Evolutionary conservation across 2,797 vertebrate species (phyloP).

Genomic region (Notamacropus eugenii): DNA sequence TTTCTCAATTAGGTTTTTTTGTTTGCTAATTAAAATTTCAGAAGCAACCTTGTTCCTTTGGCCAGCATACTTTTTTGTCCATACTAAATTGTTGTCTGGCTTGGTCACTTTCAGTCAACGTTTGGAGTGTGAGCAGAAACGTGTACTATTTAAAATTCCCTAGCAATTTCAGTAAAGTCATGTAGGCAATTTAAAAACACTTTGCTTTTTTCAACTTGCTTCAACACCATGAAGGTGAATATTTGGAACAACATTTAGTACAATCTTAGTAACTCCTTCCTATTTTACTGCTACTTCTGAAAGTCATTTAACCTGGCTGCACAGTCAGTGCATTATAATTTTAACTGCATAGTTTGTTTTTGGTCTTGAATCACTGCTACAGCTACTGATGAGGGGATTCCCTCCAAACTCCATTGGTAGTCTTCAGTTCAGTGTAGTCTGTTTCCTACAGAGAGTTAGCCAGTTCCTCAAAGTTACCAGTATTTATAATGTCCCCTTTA

Average conservation of each 20-base stretch:
- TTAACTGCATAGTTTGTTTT: not conserved
- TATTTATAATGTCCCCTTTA: not conserved
- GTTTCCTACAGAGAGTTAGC: not conserved
- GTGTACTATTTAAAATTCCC: too few relatives aligned
- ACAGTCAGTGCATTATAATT: not conserved
- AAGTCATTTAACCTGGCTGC: not conserved
- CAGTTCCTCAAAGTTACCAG: not conserved
- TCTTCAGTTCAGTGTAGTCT: not conserved
- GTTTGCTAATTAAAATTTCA: slow-evolving; percentile 21
- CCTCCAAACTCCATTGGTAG: not conserved
- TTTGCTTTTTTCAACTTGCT: not conserved
- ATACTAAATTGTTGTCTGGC: slow-evolving; percentile 2
- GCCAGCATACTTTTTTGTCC: not conserved
- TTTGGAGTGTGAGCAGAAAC: not conserved
- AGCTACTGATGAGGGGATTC: too few relatives aligned
- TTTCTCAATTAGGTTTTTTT: slow-evolving; percentile 4
- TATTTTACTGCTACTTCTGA: not conserved
- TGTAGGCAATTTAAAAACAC: not conserved
- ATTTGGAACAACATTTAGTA: not conserved
- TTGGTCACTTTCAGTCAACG: not conserved
- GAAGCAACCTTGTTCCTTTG: not conserved
- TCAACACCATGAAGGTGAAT: not conserved
- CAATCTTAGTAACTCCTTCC: slow-evolving; percentile 1
- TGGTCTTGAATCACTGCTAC: not conserved
- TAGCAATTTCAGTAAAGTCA: not conserved